Percentiles rank a stretch among this genome's conserved stretches.
These are phyloP conservation scores for Gymnosoma rotundatum DNA, from an alignment of 2,888 invertebrate genomes.

Conservation along the genomic window DNA sequence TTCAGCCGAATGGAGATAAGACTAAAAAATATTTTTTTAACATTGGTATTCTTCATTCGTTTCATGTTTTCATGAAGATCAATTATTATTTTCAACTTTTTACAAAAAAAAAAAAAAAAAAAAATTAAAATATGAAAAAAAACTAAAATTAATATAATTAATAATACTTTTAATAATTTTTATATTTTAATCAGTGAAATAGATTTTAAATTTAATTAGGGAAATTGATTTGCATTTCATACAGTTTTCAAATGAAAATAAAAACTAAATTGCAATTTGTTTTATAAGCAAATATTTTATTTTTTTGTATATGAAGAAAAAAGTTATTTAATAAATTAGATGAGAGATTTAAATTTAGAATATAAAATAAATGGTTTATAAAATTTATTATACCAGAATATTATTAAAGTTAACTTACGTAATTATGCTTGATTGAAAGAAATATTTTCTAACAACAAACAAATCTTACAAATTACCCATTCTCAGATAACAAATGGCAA, in stretches of 20 bases:
- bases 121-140: no score
- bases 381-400: no score
- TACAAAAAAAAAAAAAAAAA: constrained; percentile 5
- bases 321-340: no score
- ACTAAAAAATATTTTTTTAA: constrained; percentile 16
- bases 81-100: constrained; percentile 26
- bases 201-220: constrained; percentile 37
- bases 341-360: no score
- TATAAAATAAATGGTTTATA: no score
- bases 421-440: no score
- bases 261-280: not conserved
- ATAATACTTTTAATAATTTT: constrained; percentile 8
- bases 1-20: constrained; percentile 48
- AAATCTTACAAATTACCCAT: no score
- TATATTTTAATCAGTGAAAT: constrained; percentile 39
- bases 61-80: constrained; percentile 36
- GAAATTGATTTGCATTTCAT: constrained; percentile 3
- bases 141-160: constrained; percentile 7
- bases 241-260: not conserved
- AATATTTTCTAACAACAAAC: no score
- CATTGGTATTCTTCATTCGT: constrained; percentile 34
- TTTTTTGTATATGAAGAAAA: not conserved
- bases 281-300: not conserved
- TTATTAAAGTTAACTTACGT: no score
- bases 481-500: no score